A percentile compares a stretch with the other conserved stretches of the same genome.
phyloP scores from a whole-genome alignment of 1,140 invertebrate genomes.

The Caenorhabditis brenneri region DNA sequence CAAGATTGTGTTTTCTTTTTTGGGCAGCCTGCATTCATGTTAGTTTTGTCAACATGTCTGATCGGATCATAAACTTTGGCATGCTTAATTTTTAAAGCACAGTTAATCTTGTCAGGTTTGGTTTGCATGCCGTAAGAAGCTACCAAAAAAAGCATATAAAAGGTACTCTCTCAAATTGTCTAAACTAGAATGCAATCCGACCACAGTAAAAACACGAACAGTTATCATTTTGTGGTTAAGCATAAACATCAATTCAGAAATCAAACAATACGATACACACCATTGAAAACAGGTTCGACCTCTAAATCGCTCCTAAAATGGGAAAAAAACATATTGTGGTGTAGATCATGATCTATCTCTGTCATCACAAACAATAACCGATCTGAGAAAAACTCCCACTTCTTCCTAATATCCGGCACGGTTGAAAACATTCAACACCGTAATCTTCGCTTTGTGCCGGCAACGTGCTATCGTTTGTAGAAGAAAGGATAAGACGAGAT shows the following conservation, averaged over 20 bases:
- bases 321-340: background rate
- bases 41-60: no score
- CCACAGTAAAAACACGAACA: no score
- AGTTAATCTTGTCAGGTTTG: background rate
- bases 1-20: no score
- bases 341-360: background rate
- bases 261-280: background rate
- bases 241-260: constrained; percentile 6
- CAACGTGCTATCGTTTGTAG: background rate
- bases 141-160: background rate
- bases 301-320: background rate
- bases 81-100: background rate
- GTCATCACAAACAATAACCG: background rate
- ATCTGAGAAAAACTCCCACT: background rate
- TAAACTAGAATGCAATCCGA: background rate
- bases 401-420: background rate
- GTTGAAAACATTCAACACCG: background rate
- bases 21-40: no score
- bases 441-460: background rate
- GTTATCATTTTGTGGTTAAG: background rate
- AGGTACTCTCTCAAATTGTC: no score
- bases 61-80: no score
- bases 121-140: background rate
- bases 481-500: background rate
- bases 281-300: constrained; percentile 9